Conservation (phyloP, 30 jellyfish, hydroid and myxozoan genomes). For the Turritopsis dohrnii region DNA sequence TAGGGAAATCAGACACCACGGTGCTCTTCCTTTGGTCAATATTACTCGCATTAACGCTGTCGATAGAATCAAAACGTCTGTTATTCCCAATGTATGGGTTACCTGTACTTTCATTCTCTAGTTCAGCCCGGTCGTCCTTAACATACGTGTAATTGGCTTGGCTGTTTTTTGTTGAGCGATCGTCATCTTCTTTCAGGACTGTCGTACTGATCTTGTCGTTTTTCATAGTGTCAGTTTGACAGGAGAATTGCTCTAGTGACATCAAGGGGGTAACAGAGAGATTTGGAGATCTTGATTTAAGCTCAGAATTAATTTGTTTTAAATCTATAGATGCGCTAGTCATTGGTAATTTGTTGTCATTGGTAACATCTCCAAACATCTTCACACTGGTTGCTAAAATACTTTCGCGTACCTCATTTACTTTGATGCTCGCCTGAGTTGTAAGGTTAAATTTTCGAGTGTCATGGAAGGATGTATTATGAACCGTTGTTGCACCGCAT, state of each 20-base stretch:
- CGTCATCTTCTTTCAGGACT: background rate
- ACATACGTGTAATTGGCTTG: background rate
- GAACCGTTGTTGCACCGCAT: background rate
- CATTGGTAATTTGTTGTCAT: background rate
- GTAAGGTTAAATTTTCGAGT: conserved; percentile 8
- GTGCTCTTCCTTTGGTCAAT: background rate
- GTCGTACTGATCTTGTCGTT: background rate
- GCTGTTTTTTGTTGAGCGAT: background rate
- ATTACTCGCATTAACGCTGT: background rate
- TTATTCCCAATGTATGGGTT: background rate
- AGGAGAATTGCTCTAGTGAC: background rate
- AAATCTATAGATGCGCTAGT: background rate
- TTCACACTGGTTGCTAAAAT: conserved; percentile 16
- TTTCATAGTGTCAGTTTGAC: background rate
- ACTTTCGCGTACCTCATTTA: conserved; percentile 19
- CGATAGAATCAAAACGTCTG: background rate
- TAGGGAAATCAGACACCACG: background rate
- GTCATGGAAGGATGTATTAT: background rate
- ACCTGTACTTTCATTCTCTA: background rate
- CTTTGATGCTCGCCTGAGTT: conserved; percentile 16
- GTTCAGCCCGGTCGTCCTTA: background rate
- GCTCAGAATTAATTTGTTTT: background rate
- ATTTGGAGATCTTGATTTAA: background rate
- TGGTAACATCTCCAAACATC: background rate
- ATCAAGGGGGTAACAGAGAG: background rate